Conservation (phyloP, 2,888 invertebrate species). For the Synanthedon myopaeformis region DNA sequence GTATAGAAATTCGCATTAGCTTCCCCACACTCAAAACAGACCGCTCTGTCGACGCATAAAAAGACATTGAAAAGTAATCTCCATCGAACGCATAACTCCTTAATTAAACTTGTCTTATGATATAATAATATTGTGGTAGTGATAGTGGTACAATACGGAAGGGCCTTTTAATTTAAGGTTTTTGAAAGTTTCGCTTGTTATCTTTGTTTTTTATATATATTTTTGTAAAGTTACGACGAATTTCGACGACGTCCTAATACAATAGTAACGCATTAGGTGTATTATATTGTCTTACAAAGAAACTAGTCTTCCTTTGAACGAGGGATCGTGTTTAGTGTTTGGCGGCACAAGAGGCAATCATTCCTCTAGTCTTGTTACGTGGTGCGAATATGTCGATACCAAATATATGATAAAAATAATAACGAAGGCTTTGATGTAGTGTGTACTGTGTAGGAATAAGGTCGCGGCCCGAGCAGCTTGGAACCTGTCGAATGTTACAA, state of each 20-base stretch:
- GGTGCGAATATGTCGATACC: constrained; percentile 67
- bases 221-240: constrained; percentile 43
- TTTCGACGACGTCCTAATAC: constrained; percentile 35
- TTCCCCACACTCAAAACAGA: not conserved
- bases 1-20: constrained; percentile 5
- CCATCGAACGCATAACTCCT: constrained; percentile 14
- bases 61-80: constrained; percentile 45
- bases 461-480: constrained; percentile 59
- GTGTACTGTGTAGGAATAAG: constrained; percentile 32
- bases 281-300: constrained; percentile 49
- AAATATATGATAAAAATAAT: constrained; percentile 45
- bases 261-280: constrained; percentile 58
- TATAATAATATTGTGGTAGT: constrained; percentile 16
- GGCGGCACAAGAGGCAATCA: constrained; percentile 63
- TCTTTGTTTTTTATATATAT: constrained; percentile 51
- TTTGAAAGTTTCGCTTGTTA: constrained; percentile 53
- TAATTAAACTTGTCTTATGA: not conserved
- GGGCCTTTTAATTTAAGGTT: constrained; percentile 62
- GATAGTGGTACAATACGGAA: constrained; percentile 50
- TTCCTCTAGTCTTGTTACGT: constrained; percentile 68
- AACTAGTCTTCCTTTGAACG: constrained; percentile 68
- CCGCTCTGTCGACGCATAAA: constrained; percentile 30
- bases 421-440: constrained; percentile 61
- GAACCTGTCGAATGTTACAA: constrained; percentile 46
- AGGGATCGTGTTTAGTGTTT: constrained; percentile 30